phyloP scores from a whole-genome alignment of 1,140 invertebrate species.

The Cepaea nemoralis region DNA sequence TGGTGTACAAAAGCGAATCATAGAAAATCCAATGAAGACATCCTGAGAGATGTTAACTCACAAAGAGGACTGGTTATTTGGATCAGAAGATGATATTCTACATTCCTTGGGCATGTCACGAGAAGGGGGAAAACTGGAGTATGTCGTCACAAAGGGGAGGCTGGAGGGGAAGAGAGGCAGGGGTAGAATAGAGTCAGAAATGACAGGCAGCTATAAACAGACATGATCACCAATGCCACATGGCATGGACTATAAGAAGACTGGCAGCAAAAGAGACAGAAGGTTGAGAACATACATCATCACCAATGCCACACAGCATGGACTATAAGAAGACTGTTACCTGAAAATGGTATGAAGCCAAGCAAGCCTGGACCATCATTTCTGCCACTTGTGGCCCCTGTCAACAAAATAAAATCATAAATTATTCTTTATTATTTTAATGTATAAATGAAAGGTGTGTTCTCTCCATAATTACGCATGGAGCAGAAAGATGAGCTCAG shows the following conservation, averaged over 20 bases:
- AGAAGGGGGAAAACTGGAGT: too few species aligned
- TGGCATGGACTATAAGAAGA: background rate
- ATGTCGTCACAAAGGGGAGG: background rate
- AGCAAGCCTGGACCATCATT: background rate
- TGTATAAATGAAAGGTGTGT: too few species aligned
- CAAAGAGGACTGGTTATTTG: too few species aligned
- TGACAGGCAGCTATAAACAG: background rate
- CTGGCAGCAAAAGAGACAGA: background rate
- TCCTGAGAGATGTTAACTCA: too few species aligned
- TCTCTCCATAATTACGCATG: too few species aligned
- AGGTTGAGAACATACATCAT: background rate
- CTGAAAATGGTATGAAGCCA: background rate
- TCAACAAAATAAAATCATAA: background rate
- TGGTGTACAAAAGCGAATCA: too few species aligned
- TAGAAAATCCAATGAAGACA: too few species aligned
- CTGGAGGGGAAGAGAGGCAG: background rate
- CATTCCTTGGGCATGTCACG: too few species aligned
- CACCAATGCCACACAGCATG: too few species aligned
- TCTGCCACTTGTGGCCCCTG: background rate
- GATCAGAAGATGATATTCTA: too few species aligned
- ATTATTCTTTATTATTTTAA: background rate
- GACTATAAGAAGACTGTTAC: too few species aligned
- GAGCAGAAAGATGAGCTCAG: background rate
- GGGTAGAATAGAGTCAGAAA: background rate
- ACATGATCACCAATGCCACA: background rate